Percentiles rank a stretch among this genome's conserved stretches.
Evolutionary conservation across 2,888 invertebrate genomes (phyloP).

Genomic region (Eurois occulta): DNA sequence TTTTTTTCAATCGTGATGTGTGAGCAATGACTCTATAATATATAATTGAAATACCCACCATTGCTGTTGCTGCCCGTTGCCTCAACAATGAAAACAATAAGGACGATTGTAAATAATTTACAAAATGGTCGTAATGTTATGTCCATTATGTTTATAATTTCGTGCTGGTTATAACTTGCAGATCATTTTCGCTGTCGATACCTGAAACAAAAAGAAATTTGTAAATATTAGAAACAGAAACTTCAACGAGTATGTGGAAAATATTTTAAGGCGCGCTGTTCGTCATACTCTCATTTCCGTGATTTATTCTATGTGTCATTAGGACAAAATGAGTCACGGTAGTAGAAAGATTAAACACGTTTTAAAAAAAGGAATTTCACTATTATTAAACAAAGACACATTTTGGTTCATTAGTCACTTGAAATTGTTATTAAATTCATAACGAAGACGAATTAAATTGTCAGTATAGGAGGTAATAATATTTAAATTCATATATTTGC

Average conservation of each 20-base stretch:
- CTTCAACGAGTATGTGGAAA: not conserved
- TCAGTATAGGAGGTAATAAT: not conserved
- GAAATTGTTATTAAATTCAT: not conserved
- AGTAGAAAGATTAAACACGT: constrained; percentile 48
- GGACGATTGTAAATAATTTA: constrained; percentile 52
- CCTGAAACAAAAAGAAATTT: constrained; percentile 50
- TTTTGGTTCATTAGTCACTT: constrained; percentile 18
- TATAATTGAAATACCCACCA: constrained; percentile 64
- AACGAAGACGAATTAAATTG: not conserved
- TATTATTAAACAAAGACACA: constrained; percentile 31
- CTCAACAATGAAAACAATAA: constrained; percentile 58
- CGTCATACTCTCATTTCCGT: constrained; percentile 1
- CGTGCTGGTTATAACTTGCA: constrained; percentile 36
- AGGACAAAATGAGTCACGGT: constrained; percentile 18
- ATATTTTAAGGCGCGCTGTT: not conserved
- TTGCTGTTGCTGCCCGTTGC: constrained; percentile 50
- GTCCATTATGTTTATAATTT: constrained; percentile 60
- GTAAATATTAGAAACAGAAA: not conserved
- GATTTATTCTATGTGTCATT: constrained; percentile 1
- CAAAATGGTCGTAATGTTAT: constrained; percentile 48
- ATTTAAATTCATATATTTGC: not conserved
- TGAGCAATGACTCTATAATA: not conserved
- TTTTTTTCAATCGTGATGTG: not conserved
- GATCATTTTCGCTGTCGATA: constrained; percentile 50
- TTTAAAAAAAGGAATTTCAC: constrained; percentile 3